Evolutionary conservation across 2,888 invertebrate genomes (phyloP).

Genomic region (Erannis defoliaria): DNA sequence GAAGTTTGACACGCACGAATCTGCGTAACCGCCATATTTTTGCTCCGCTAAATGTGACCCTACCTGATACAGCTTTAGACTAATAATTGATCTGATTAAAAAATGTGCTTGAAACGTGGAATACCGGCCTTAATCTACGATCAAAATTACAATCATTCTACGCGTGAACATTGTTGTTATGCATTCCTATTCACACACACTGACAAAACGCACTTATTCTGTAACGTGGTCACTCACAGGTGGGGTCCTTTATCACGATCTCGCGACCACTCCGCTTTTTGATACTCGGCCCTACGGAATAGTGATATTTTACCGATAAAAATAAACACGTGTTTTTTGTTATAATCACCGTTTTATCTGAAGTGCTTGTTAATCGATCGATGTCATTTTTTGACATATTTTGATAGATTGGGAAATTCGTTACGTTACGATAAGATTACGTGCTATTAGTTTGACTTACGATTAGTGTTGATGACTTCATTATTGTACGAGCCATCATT

Average conservation of each 20-base stretch:
- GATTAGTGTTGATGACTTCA: slow-evolving; percentile 25
- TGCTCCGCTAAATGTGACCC: too few relatives aligned
- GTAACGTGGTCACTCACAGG: slow-evolving; percentile 55
- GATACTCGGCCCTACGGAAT: slow-evolving; percentile 66
- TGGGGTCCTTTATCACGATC: slow-evolving; percentile 76
- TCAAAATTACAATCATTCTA: slow-evolving; percentile 28
- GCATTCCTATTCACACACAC: slow-evolving; percentile 41
- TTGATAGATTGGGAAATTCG: slow-evolving; percentile 53
- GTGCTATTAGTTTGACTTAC: slow-evolving; percentile 37
- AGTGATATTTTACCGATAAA: slow-evolving; percentile 65
- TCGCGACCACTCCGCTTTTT: slow-evolving; percentile 76
- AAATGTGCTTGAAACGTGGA: too few relatives aligned
- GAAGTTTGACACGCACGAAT: too few relatives aligned
- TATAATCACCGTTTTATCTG: slow-evolving; percentile 66
- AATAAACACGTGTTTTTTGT: slow-evolving; percentile 74
- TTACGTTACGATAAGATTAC: slow-evolving; percentile 39
- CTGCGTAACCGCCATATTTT: too few relatives aligned
- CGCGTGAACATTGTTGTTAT: slow-evolving; percentile 42
- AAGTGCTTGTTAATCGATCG: slow-evolving; percentile 55
- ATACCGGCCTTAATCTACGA: not conserved
- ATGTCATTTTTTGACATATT: slow-evolving; percentile 50
- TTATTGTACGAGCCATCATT: slow-evolving; percentile 4
- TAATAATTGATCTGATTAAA: too few relatives aligned
- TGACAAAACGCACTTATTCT: slow-evolving; percentile 34
- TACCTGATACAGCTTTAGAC: too few relatives aligned